Conservation (phyloP, 2,797 vertebrate species). For the Neosilurus mollespiculum region DNA sequence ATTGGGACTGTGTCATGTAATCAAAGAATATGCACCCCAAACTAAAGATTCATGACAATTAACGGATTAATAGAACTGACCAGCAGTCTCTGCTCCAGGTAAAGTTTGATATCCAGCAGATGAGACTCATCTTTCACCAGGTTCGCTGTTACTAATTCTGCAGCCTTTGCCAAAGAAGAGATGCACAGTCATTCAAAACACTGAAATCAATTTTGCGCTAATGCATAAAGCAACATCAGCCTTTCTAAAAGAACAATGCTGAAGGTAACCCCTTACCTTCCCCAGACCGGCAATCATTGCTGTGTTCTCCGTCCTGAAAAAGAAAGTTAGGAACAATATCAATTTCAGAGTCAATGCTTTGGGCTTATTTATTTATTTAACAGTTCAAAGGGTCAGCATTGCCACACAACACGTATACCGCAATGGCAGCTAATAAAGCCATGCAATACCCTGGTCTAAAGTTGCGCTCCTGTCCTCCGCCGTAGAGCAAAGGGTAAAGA, state of each 20-base stretch:
- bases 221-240: background rate
- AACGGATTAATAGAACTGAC: constrained; percentile 64
- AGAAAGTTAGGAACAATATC: constrained; percentile 52
- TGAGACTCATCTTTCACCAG: constrained; percentile 79
- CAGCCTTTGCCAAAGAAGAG: constrained; percentile 74
- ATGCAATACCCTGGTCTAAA: constrained; percentile 87
- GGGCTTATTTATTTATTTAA: constrained; percentile 22
- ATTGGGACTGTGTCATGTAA: background rate
- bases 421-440: constrained; percentile 15
- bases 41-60: background rate
- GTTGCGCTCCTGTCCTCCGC: constrained; percentile 91
- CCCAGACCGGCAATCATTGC: constrained; percentile 95
- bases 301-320: constrained; percentile 92
- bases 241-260: constrained; percentile 4
- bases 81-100: constrained; percentile 84
- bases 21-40: background rate
- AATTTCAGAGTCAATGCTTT: constrained; percentile 23
- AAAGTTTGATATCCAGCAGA: constrained; percentile 78
- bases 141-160: constrained; percentile 84
- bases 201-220: background rate
- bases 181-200: background rate
- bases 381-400: constrained; percentile 4
- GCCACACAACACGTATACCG: background rate
- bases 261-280: constrained; percentile 75
- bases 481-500: constrained; percentile 85